phyloP scores from a whole-genome alignment of 2,888 invertebrate genomes.

The Cephalotes varians region DNA sequence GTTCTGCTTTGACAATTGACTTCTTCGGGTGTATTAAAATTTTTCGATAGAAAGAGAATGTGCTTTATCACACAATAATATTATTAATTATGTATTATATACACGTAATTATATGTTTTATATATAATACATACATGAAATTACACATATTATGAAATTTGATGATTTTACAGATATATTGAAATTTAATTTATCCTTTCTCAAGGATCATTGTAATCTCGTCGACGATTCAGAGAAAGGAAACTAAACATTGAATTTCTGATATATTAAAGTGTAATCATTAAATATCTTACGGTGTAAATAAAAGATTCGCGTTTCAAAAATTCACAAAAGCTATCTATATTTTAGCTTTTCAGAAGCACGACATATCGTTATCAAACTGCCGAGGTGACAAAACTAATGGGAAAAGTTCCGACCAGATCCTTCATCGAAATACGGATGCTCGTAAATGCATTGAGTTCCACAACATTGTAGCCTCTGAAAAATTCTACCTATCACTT shows the following conservation, averaged over 20 bases:
- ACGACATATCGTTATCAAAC: not conserved
- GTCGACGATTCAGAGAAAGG: not conserved
- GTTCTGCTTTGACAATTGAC: not conserved
- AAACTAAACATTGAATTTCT: not conserved
- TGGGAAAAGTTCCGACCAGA: not conserved
- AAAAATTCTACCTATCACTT: conserved; percentile 63
- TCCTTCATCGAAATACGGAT: not conserved
- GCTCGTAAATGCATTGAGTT: conserved; percentile 1
- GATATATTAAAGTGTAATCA: not conserved
- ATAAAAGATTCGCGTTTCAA: not conserved
- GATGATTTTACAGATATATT: not conserved
- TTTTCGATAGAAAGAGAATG: not conserved
- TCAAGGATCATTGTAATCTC: not conserved
- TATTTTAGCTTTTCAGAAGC: not conserved
- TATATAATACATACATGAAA: too few relatives aligned
- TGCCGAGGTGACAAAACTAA: not conserved
- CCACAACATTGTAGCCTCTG: conserved; percentile 26
- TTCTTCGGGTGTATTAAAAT: conserved; percentile 23
- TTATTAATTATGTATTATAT: not conserved
- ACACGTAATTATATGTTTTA: not conserved
- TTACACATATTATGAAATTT: not conserved
- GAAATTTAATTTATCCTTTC: not conserved
- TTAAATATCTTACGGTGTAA: not conserved
- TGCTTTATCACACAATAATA: not conserved
- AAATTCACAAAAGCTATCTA: not conserved